Evolutionary conservation across 2,797 vertebrate genomes (phyloP), one percentile per base, ranked within the genome.

Genomic region (Poecilia wingei): DNA sequence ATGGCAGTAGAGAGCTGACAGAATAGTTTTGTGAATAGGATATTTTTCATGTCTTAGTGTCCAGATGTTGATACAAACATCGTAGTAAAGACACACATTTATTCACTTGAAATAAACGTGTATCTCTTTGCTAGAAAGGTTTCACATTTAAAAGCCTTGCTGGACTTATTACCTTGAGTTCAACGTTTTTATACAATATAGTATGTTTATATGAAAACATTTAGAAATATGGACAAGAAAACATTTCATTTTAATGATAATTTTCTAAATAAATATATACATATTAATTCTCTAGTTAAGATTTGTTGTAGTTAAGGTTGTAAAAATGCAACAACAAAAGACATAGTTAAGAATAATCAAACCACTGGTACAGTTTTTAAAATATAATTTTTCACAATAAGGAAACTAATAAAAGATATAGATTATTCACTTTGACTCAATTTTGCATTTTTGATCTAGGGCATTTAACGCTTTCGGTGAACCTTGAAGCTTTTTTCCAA

Each of bases 1-100:
- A 74, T 77, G 71, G 71, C 45, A 49, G 49, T 41, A 77, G 47
- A 66, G 68, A 46, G 25, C 25, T 13, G 64, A 68, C 6, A 41
- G 16, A 20, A 36, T 66, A 22, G 33, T 7, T 36, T 47, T 12
- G 1, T 39, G n/a, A 49, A 51, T 0, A 22, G 22, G 22, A 68
- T 69, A 2, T 69, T 69, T 69, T 43, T 69, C 64, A 13, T 68
- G 20, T n/a, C 25, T 43, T 25, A 13, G 10, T 45, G 4, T 70
- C 41, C 68, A 70, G 41, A 70, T 46, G 22, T 5, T 22, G 20
- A 22, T 22, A 20, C 6, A 70, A 45, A 70, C 68, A 5, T 43
- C 1, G 8, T 16, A 20, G 16, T 3, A 18, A 7, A 64, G 2
- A 18, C 20, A 39, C 18, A 20, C 12, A 22, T 68, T 68, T 68